Percentiles rank a stretch among this genome's conserved stretches.
Conservation (phyloP, 2,888 invertebrate genomes). For the Drosophila gaucha region DNA sequence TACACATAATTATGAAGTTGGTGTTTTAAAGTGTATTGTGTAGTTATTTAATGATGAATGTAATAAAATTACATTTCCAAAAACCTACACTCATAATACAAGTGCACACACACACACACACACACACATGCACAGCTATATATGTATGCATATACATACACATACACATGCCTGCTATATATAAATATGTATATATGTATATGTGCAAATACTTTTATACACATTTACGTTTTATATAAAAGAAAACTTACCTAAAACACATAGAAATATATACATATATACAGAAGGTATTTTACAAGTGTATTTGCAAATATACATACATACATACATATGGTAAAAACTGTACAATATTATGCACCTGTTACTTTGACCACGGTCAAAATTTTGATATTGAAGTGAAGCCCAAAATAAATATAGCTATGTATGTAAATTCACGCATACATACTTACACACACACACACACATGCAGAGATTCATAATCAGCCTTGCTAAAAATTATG, state of each 20-base stretch:
- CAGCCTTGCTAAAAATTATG: constrained; percentile 1
- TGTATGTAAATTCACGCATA: background rate
- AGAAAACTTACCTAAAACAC: background rate
- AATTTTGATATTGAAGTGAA: constrained; percentile 16
- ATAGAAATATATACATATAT: background rate
- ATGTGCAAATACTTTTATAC: background rate
- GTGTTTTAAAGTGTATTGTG: constrained; percentile 12
- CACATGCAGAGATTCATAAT: background rate
- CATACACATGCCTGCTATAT: background rate
- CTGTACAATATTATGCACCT: constrained; percentile 13
- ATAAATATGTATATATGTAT: background rate
- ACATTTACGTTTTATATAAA: background rate
- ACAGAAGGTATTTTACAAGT: too few relatives aligned
- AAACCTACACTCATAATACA: constrained; percentile 2
- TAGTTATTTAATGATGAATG: constrained; percentile 3
- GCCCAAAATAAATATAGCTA: constrained; percentile 1
- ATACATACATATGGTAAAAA: background rate
- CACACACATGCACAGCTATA: background rate
- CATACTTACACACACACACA: background rate
- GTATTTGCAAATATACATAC: background rate
- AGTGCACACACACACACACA: constrained; percentile 2
- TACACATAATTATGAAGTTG: constrained; percentile 1
- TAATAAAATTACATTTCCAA: constrained; percentile 9
- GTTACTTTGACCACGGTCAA: constrained; percentile 23
- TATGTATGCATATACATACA: background rate